Percentiles rank a stretch among this genome's conserved stretches.
These are phyloP conservation scores for Venustoraphidia nigricollis DNA, from an alignment of 2,888 invertebrate species.

Conservation along the genomic window DNA sequence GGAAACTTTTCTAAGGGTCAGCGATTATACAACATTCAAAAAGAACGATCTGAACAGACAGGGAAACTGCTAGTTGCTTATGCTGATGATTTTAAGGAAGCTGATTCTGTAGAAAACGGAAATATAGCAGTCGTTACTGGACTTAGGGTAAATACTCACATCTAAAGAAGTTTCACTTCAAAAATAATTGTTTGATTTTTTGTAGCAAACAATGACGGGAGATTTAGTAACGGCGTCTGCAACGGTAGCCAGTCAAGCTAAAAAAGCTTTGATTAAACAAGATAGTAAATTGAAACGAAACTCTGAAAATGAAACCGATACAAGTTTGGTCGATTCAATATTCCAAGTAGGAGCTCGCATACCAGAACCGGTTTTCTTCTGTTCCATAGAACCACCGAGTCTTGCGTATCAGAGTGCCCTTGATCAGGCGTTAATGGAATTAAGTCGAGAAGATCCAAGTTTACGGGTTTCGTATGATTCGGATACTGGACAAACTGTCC, in stretches of 20 bases:
- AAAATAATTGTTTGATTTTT: conserved; percentile 2
- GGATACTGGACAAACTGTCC: conserved; percentile 75
- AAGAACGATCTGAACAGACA: conserved; percentile 47
- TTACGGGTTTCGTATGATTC: conserved; percentile 55
- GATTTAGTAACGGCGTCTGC: conserved; percentile 53
- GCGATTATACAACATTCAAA: conserved; percentile 57
- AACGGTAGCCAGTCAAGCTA: conserved; percentile 40
- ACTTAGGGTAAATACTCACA: conserved; percentile 45
- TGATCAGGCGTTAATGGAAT: conserved; percentile 63
- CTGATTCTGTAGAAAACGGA: conserved; percentile 47
- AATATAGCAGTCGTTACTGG: conserved; percentile 85
- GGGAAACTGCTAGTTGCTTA: conserved; percentile 51
- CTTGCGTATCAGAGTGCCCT: conserved; percentile 54
- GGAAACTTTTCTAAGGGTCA: conserved; percentile 56
- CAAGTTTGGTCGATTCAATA: conserved; percentile 5
- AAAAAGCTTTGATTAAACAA: conserved; percentile 24
- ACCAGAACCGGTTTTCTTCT: conserved; percentile 93
- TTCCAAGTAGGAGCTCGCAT: conserved; percentile 45
- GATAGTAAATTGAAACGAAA: conserved; percentile 5
- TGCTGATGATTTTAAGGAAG: conserved; percentile 80
- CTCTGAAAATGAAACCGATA: conserved; percentile 16
- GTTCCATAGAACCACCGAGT: conserved; percentile 87
- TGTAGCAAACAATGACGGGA: conserved; percentile 51
- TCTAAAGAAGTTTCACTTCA: not conserved
- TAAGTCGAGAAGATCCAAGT: conserved; percentile 87